A percentile compares a stretch with the other conserved stretches of the same genome.
These are phyloP conservation scores for Typhlomys cinereus DNA, from an alignment of 2,113 vertebrate genomes.

Conservation along the genomic window DNA sequence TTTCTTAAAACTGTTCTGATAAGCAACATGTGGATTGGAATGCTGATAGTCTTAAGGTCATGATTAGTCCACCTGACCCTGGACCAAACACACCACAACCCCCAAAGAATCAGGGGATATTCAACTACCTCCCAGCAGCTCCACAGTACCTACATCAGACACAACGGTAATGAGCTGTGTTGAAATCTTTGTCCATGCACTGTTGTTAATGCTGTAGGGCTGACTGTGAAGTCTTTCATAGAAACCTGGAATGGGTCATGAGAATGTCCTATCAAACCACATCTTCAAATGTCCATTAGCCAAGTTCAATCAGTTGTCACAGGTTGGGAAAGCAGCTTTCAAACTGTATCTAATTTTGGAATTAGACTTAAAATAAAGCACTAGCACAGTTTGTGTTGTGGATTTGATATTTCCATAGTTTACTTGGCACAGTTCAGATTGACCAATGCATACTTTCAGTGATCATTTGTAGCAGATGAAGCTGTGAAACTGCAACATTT, in stretches of 20 bases:
- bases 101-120: constrained; percentile 99
- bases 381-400: constrained; percentile 91
- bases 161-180: constrained; percentile 95
- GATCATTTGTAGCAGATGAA: constrained; percentile 90
- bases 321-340: constrained; percentile 83
- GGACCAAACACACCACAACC: constrained; percentile 99
- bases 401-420: constrained; percentile 91
- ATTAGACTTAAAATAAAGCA: constrained; percentile 88
- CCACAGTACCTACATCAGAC: constrained; percentile 99
- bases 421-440: constrained; percentile 91
- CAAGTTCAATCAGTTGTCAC: constrained; percentile 84
- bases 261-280: constrained; percentile 88
- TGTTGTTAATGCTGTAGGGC: constrained; percentile 83
- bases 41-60: too few relatives aligned
- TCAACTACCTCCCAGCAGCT: constrained; percentile 99
- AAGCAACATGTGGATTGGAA: too few relatives aligned
- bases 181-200: constrained; percentile 81
- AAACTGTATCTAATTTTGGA: constrained; percentile 78
- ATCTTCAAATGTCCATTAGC: constrained; percentile 83
- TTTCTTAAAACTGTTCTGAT: too few relatives aligned
- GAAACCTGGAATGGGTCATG: constrained; percentile 83
- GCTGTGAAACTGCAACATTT: constrained; percentile 90
- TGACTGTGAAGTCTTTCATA: constrained; percentile 79
- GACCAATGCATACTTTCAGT: constrained; percentile 87
- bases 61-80: too few relatives aligned